Evolutionary conservation across 2,888 invertebrate genomes (phyloP), one percentile per base, ranked within the genome.

Genomic region (Conops quadrifasciatus): DNA sequence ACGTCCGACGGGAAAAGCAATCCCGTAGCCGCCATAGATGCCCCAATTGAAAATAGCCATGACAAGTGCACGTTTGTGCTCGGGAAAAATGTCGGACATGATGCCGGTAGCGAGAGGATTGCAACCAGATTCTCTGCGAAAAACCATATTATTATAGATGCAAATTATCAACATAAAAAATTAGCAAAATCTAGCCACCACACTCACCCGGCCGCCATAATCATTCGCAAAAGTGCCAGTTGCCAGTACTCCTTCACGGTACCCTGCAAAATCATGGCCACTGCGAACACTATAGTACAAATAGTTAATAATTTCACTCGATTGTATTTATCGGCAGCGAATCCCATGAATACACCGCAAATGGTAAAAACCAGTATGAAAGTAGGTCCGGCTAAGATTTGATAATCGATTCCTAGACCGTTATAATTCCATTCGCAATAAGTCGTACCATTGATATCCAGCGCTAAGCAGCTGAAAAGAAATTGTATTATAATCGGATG

Each of bases 21-120:
- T 91, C 60, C 96, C 96, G 79, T 96, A 96, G 2, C 96, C 96
- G 45, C 96, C 94, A 81, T 96, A 97, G 77, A 96, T 96, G 15
- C 97, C 96, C 96, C 96, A 96, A 86, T 96, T 96, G 88, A 96
- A 96, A 74, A 97, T 91, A 0, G 96, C 95, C 89, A 96, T 91
- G 16, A 96, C 96, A 56, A 96, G 86, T 1, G 94, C 96, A 71
- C 96, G 89, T 80, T 94, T 93, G 74, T 90, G 89, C 82, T 93
- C 93, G 0, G 92, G 90, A 82, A 94, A 94, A 79, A 94, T 89
- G 81, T 94, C 94, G 0, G 93, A 92, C 72, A 94, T 88, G 62
- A 94, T 91, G 7, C 95, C 95, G 0, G 94, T 94, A 0, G 94
- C 93, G 71, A 95, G 85, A 0, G 95, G 95, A 87, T 95, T 95